These are phyloP conservation scores for Brachyistius frenatus DNA, from an alignment of 2,113 vertebrate genomes.

Conservation along the genomic window DNA sequence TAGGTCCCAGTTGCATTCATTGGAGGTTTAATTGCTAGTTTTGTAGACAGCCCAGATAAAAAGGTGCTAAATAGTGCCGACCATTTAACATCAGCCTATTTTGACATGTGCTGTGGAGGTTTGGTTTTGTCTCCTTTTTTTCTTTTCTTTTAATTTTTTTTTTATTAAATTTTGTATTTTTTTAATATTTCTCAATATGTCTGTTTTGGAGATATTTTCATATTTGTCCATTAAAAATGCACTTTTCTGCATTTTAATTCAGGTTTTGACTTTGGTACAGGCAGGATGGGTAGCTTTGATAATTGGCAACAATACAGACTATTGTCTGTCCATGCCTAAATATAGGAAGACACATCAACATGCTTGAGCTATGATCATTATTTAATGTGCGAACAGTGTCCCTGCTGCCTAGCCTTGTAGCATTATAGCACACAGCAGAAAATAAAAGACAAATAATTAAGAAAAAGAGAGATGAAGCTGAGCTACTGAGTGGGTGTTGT, in stretches of 20 bases:
- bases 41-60: too few species aligned
- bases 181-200: neutral
- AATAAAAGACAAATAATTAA: slow-evolving; percentile 16
- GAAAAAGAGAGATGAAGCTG: slow-evolving; percentile 35
- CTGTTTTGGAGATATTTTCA: neutral
- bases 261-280: neutral
- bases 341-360: neutral
- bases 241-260: neutral
- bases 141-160: too few species aligned
- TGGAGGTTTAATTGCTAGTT: too few species aligned
- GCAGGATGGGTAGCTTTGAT: neutral
- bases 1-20: too few species aligned
- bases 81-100: too few species aligned
- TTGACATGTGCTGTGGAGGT: too few species aligned
- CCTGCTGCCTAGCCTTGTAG: slow-evolving; percentile 45
- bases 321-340: neutral
- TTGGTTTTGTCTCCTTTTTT: too few species aligned
- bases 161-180: too few species aligned
- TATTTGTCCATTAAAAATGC: neutral
- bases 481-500: slow-evolving; percentile 56
- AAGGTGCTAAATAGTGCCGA: too few species aligned
- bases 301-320: neutral
- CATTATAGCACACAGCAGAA: slow-evolving; percentile 14
- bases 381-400: slow-evolving; percentile 28
- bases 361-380: slow-evolving; percentile 25